Percentiles rank a stretch among this genome's conserved stretches.
Evolutionary conservation across 2,797 vertebrate genomes (phyloP).

Genomic region (Syndactyla subalaris): DNA sequence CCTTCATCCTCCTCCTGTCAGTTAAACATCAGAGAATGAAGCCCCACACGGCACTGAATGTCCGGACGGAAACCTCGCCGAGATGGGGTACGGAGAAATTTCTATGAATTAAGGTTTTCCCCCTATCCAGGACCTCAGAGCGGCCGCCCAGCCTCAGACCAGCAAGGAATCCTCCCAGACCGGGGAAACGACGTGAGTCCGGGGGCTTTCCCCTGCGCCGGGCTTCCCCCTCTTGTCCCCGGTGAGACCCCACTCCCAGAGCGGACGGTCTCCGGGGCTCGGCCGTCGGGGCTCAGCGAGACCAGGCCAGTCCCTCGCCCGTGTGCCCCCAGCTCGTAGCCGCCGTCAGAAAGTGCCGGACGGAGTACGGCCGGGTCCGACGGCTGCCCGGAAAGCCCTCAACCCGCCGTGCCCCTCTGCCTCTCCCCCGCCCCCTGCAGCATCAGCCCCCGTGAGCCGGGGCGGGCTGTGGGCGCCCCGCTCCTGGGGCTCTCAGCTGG

Average conservation of each 20-base stretch:
- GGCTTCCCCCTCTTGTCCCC: not conserved
- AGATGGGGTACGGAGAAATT: not conserved
- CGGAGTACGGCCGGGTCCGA: not conserved
- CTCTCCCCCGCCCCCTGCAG: not conserved
- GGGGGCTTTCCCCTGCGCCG: not conserved
- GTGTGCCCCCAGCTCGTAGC: not conserved
- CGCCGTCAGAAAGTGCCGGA: not conserved
- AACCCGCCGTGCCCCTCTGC: not conserved
- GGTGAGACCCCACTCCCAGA: not conserved
- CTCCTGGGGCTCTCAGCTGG: conserved; percentile 43
- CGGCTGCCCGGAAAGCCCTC: not conserved
- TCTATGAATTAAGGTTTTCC: not conserved
- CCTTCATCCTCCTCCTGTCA: not conserved
- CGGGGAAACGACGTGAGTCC: not conserved
- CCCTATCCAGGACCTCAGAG: not conserved
- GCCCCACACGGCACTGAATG: not conserved
- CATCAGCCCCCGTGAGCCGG: not conserved
- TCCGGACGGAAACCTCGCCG: not conserved
- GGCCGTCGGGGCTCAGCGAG: not conserved
- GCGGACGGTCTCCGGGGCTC: not conserved
- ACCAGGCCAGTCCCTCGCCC: no score
- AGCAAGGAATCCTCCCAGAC: not conserved
- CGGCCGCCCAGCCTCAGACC: not conserved
- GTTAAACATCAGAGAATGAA: not conserved
- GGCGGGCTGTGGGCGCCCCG: not conserved